Evolutionary conservation across 2,113 vertebrate species (phyloP).

Genomic region (Dicaeum eximium): DNA sequence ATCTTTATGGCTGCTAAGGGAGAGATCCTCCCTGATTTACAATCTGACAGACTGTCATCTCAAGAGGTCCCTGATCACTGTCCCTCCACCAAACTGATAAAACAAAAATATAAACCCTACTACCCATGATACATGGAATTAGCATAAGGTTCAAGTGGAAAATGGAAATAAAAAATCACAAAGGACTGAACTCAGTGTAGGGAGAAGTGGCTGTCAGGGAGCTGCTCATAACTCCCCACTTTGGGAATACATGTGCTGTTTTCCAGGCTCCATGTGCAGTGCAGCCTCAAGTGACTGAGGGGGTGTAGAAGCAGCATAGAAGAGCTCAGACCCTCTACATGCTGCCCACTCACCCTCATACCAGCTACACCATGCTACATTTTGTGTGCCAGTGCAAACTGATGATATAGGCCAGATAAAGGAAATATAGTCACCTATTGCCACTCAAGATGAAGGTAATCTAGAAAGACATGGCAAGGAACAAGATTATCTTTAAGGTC

Average conservation of each 20-base stretch:
- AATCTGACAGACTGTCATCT: slow-evolving; percentile 57
- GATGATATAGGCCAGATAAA: background rate
- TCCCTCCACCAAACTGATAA: slow-evolving; percentile 47
- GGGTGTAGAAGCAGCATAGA: background rate
- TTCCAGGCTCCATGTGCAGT: background rate
- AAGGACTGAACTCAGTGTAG: background rate
- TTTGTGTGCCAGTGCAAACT: background rate
- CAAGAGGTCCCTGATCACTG: slow-evolving; percentile 53
- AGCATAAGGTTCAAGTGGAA: slow-evolving; percentile 12
- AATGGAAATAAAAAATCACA: slow-evolving; percentile 13
- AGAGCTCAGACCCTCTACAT: background rate
- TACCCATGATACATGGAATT: slow-evolving; percentile 37
- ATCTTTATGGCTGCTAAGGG: slow-evolving; percentile 57
- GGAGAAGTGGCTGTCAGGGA: background rate
- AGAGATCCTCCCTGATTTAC: slow-evolving; percentile 62
- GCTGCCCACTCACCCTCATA: background rate
- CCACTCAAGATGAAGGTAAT: background rate
- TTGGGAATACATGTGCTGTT: background rate
- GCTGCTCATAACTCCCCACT: background rate
- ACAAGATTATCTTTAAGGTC: background rate
- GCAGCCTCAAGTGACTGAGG: background rate
- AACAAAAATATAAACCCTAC: slow-evolving; percentile 28
- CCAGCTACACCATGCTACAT: background rate
- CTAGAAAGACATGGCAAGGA: background rate
- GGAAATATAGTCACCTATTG: background rate